Evolutionary conservation across 92 coral and sea anemone genomes (phyloP), one percentile per base, ranked within the genome.

Genomic region (Pocillopora meandrina): DNA sequence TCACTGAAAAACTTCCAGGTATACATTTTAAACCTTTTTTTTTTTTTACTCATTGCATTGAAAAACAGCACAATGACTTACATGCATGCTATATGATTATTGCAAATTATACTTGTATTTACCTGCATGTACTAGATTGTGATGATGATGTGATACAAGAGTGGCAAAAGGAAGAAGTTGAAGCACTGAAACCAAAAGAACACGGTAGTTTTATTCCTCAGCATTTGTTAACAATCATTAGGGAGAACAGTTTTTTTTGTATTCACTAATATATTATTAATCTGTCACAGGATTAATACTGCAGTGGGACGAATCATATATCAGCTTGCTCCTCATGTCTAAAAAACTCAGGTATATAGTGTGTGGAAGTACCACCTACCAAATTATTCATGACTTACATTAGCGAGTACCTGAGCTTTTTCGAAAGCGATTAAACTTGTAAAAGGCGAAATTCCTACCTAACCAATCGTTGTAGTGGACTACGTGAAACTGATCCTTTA

Each of bases 281-380:
- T 56, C 64, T 81, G 76, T 55, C 59, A 16, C 67, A 89, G 89
- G 76, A 63, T 86, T 89, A 76, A 82, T 71, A 34, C 80, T 84
- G 75, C 86, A 89, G 82, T 89, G 89, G 89, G 86, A 89, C 57
- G 92, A 89, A 35, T 79, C 86, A 2, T 85, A 89, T 65, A 77
- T 79, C 26, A 86, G 88, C 75, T 85, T 89, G 72, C 86, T 89
- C 56, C 89, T 85, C 71, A 56, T 61, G 57, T 72, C 84, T 61
- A 78, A 85, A 77, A 52, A 68, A 70, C 83, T 77, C 62, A 85
- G 88, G 88, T 36, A n/a, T n/a, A 20, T 69, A 69, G 42, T 69
- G 52, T 20, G 55, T 69, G 74, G 74, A 69, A 69, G 31, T 69
- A 69, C n/a, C 55, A 69, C 74, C 9, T 69, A 31, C 74, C 31